Evolutionary conservation across 2,888 invertebrate species (phyloP).

Genomic region (Ephialtes manifestator): DNA sequence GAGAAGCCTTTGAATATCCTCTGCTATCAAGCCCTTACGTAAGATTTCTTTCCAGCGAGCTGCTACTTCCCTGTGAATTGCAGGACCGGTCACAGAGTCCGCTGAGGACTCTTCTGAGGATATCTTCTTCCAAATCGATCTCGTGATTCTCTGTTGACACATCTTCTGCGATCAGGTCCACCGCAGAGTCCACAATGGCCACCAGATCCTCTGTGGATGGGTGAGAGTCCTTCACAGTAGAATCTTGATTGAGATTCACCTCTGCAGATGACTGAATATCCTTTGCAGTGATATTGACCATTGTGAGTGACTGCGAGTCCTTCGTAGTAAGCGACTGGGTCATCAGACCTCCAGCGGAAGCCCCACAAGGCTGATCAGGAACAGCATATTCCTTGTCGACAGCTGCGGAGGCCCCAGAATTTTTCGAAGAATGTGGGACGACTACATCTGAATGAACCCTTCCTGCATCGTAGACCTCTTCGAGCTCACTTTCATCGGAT

Average conservation of each 20-base stretch:
- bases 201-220: no score
- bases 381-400: no score
- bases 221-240: background rate
- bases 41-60: conserved; percentile 46
- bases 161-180: background rate
- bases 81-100: conserved; percentile 29
- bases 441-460: background rate
- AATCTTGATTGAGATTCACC: background rate
- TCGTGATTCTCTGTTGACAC: background rate
- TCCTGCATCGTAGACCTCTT: background rate
- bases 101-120: no score
- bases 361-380: no score
- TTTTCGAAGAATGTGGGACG: background rate
- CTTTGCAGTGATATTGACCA: no score
- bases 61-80: conserved; percentile 41
- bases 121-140: conserved; percentile 6
- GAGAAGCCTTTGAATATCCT: background rate
- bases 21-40: conserved; percentile 48
- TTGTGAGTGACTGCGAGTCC: background rate
- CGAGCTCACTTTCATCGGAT: background rate
- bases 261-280: no score
- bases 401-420: background rate
- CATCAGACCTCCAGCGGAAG: no score
- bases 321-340: no score
- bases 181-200: no score